phyloP scores from a whole-genome alignment of 2,888 invertebrate genomes.

The Adelognathus sp. region DNA sequence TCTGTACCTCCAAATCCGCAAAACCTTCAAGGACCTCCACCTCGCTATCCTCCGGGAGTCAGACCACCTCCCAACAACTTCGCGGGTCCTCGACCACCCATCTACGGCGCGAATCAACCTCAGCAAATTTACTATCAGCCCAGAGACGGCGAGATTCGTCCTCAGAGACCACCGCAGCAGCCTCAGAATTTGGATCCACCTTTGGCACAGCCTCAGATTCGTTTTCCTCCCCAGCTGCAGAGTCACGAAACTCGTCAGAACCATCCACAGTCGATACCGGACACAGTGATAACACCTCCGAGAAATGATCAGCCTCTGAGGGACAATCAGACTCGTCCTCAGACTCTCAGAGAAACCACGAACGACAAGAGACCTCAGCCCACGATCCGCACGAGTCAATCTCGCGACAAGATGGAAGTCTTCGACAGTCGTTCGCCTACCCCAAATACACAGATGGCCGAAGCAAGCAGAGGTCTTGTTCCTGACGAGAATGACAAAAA shows the following conservation, averaged over 20 bases:
- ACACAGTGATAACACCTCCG: constrained; percentile 39
- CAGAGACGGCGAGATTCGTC: constrained; percentile 49
- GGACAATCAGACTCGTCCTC: constrained; percentile 9
- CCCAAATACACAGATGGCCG: not conserved
- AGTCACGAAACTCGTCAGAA: constrained; percentile 34
- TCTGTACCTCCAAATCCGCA: constrained; percentile 59
- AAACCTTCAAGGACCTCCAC: constrained; percentile 48
- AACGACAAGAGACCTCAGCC: constrained; percentile 54
- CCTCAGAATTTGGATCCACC: constrained; percentile 37
- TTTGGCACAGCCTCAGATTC: constrained; percentile 1
- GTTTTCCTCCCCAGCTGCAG: constrained; percentile 7
- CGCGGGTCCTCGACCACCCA: constrained; percentile 36
- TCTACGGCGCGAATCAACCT: constrained; percentile 34
- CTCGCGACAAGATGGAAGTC: constrained; percentile 69
- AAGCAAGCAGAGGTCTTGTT: not conserved
- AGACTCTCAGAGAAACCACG: constrained; percentile 29
- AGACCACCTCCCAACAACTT: constrained; percentile 40
- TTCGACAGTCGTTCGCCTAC: constrained; percentile 57
- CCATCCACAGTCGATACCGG: constrained; percentile 34
- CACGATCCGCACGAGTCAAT: constrained; percentile 55
- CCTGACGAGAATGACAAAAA: constrained; percentile 23
- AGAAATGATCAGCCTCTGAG: constrained; percentile 38
- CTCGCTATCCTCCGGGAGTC: constrained; percentile 51
- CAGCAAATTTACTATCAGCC: constrained; percentile 45
- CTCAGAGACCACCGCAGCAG: constrained; percentile 39